phyloP scores from a whole-genome alignment of 2,888 invertebrate species.

The Rosalia funebris region DNA sequence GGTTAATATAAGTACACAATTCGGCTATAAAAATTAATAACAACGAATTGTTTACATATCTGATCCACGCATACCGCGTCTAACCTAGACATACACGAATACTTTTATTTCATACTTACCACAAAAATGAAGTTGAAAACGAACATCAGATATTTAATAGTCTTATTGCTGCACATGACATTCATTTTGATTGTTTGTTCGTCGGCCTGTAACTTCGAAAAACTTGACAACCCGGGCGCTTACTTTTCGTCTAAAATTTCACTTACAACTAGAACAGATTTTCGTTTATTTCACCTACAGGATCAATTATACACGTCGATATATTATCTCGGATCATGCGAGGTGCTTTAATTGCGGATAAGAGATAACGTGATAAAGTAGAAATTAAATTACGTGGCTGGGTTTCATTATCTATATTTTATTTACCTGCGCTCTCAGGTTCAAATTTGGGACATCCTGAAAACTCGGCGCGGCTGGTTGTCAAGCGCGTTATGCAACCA shows the following conservation, averaged over 20 bases:
- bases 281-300: conserved; percentile 1
- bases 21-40: not conserved
- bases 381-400: conserved; percentile 24
- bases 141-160: conserved; percentile 87
- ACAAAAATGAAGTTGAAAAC: conserved; percentile 87
- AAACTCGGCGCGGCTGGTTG: not conserved
- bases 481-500: not conserved
- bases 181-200: conserved; percentile 48
- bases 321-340: not conserved
- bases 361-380: conserved; percentile 18
- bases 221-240: not conserved
- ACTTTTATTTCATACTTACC: conserved; percentile 70
- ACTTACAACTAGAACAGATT: conserved; percentile 23
- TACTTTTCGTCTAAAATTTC: conserved; percentile 11
- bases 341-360: conserved; percentile 9
- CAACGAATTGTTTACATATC: not conserved
- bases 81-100: not conserved
- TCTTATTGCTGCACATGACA: conserved; percentile 60
- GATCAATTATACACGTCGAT: not conserved
- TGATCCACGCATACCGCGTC: not conserved
- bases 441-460: conserved; percentile 29
- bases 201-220: not conserved
- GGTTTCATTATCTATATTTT: conserved; percentile 19
- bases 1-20: not conserved
- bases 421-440: conserved; percentile 33